Base-by-base conservation (phyloP, 2,113 vertebrate genomes). In the Cheirogaleus medius region DNA sequence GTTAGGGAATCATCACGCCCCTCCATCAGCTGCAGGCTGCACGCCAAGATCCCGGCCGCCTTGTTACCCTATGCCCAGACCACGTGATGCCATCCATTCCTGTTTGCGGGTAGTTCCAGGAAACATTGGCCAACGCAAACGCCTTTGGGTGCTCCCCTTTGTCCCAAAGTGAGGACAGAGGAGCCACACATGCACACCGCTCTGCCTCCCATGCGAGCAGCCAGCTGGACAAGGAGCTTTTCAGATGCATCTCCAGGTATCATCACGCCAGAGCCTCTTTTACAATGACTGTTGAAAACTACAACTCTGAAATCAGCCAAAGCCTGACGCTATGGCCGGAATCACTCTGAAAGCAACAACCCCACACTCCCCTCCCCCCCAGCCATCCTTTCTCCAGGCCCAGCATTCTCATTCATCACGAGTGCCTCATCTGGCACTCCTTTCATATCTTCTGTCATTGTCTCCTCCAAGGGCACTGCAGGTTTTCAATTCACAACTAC, bases 161-260 rank as follows among this genome's bases (percentile, higher is more conserved):
- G 29, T 84, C 82, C 25, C 56, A 83, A 64, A 78, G 32, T 47
- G 77, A 95, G 63, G 42, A 47, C 56, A 37, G 85, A 85, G n/a
- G 63, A 39, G 12, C 32, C 15, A 74, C 29, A 29, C 74, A 49
- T 23, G 29, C 23, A 25, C 27, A 1, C 39, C 25, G 23, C 34
- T 34, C 85, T 71, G 69, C 52, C 60, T 66, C 32, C 49, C 42
- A 37, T 18, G 54, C 86, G 11, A 4, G 27, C 63, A 94, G 42
- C 27, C 49, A 39, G 44, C 27, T 60, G 23, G 27, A 37, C 93
- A 76, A 94, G 49, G 87, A 49, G 8, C 18, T 37, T 64, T 60
- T 64, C 8, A 47, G 37, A 13, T 5, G 7, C 11, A 0, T n/a
- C 66, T 42, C 37, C 69, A 87, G 14, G 18, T 17, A 44, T n/a